Base-by-base conservation (phyloP, 2,888 invertebrate species). In the Troides aeacus region DNA sequence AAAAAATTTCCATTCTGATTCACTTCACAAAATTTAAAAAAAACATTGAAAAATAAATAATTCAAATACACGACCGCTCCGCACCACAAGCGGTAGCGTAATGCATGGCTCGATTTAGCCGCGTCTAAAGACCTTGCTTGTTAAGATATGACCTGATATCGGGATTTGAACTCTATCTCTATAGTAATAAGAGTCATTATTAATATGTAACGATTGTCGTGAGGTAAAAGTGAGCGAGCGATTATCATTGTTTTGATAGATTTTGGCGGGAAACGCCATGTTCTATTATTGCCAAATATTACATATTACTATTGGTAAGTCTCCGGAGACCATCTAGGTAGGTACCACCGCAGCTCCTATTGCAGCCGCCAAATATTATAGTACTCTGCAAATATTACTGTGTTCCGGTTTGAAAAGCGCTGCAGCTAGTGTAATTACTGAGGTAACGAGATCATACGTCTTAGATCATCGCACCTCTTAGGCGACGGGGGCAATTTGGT, bases 51-150 rank as follows among this genome's bases (percentile, higher is more conserved):
- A 53, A 18, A 7, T 50, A 53, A 53, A 10, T 10, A 39, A 64
- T 61, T 21, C 53, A 36, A 64, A 53, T 59, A 64, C 39, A 66
- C 76, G 75, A 71, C 77, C 72, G 71, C 66, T 73, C 75, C 23
- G 68, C 39, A 61, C 72, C 68, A 65, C 65, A 63, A 65, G 30
- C 71, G 69, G 66, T 62, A 72, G 68, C 67, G 74, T 66, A 76
- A 76, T 77, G 77, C 72, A 72, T 30, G 57, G 57, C 12, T 59
- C 71, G 68, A 63, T 66, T 66, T 70, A 53, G 66, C 57, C 66
- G 66, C 50, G 59, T 50, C 66, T 70, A 69, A 69, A 66, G 64
- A 60, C 58, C 36, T 60, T 57, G 18, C 63, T 64, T 66, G 53
- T 64, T 60, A 53, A 50, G 15, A 21, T 62, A 21, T 39, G 8